Percentiles rank a stretch among this genome's conserved stretches.
Conservation (phyloP, 1,140 invertebrate species). For the Idris sp. region DNA sequence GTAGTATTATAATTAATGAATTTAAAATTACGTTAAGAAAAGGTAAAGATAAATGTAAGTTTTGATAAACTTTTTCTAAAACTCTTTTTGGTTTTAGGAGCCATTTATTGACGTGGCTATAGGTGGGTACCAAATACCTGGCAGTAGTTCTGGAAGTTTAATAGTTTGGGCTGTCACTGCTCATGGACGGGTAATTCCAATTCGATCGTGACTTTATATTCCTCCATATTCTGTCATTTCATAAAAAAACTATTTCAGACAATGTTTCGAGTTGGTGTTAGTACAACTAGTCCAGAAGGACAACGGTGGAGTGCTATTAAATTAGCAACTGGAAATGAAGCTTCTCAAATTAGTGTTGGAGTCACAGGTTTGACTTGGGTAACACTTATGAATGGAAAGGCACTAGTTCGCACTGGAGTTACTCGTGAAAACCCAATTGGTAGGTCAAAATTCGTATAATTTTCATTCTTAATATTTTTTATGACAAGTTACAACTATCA, state of each 20-base stretch:
- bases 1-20: too few relatives aligned
- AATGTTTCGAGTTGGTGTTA: constrained; percentile 90
- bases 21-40: too few relatives aligned
- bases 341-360: constrained; percentile 89
- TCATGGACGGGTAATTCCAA: constrained; percentile 84
- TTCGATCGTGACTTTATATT: too few relatives aligned
- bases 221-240: too few relatives aligned
- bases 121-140: constrained; percentile 89
- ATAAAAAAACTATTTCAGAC: constrained; percentile 82
- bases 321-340: constrained; percentile 86
- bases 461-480: too few relatives aligned
- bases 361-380: constrained; percentile 91
- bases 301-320: constrained; percentile 87
- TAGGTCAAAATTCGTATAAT: too few relatives aligned
- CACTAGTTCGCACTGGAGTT: constrained; percentile 87
- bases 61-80: too few relatives aligned
- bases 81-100: too few relatives aligned
- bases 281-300: constrained; percentile 89
- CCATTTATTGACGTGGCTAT: constrained; percentile 91
- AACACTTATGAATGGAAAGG: constrained; percentile 87
- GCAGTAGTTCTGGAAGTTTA: constrained; percentile 84
- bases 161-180: constrained; percentile 95
- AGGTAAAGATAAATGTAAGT: too few relatives aligned
- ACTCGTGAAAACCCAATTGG: constrained; percentile 86
- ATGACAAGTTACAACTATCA: too few relatives aligned